Percentiles rank a stretch among this genome's conserved stretches.
These are phyloP conservation scores for Hozukius guyotensis DNA, from an alignment of 2,797 vertebrate genomes.

Conservation along the genomic window DNA sequence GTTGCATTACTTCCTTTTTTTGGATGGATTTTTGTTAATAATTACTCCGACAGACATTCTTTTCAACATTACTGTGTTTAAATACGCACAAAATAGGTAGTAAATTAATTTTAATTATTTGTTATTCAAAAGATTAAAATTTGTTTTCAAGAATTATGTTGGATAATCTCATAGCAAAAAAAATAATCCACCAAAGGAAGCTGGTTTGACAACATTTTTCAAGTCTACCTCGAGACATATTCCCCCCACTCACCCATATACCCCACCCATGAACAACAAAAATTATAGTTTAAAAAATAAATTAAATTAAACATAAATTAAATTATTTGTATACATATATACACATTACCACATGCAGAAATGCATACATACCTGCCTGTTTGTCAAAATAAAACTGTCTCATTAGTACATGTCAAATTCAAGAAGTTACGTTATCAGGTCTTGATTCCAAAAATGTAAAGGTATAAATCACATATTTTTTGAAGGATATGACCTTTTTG, in stretches of 20 bases:
- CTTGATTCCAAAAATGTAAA: too few relatives aligned
- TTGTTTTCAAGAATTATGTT: background rate
- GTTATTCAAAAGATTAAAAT: background rate
- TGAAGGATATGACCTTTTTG: too few relatives aligned
- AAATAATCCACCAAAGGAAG: background rate
- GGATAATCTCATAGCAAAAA: background rate
- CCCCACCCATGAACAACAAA: too few relatives aligned
- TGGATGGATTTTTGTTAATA: background rate
- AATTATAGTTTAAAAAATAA: fast-evolving
- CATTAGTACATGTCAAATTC: too few relatives aligned
- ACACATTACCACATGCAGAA: too few relatives aligned
- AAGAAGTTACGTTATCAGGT: too few relatives aligned
- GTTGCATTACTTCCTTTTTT: background rate
- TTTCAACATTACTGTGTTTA: background rate
- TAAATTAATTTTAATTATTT: background rate
- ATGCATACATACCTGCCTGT: too few relatives aligned
- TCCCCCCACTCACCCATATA: fast-evolving
- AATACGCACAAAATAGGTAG: fast-evolving
- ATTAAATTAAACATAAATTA: fast-evolving
- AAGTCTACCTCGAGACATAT: fast-evolving
- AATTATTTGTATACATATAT: too few relatives aligned
- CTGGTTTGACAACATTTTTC: background rate
- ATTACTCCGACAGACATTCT: background rate
- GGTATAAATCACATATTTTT: too few relatives aligned
- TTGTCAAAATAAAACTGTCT: too few relatives aligned